Evolutionary conservation across 1,140 invertebrate genomes (phyloP).

Genomic region (Zeugodacus cucurbitae): DNA sequence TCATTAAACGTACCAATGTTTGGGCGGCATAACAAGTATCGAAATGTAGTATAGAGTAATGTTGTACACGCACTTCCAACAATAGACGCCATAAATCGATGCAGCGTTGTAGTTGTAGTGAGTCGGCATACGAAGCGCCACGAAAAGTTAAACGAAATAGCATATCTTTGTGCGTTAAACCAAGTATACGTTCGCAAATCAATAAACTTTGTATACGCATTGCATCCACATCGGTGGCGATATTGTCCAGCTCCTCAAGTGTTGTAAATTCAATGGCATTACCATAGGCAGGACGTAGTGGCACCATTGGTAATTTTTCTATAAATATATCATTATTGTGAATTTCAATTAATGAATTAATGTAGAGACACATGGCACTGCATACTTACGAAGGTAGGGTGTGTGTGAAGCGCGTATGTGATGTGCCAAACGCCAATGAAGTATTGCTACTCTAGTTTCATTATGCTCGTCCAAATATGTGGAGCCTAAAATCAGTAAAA

Average conservation of each 20-base stretch:
- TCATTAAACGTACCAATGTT: constrained; percentile 80
- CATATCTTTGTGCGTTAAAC: constrained; percentile 84
- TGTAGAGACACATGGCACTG: no score
- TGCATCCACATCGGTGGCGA: constrained; percentile 80
- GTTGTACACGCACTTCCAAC: constrained; percentile 80
- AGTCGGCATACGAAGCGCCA: constrained; percentile 88
- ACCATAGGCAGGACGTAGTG: constrained; percentile 72
- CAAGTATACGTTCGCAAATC: constrained; percentile 85
- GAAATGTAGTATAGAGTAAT: constrained; percentile 76
- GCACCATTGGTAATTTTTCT: constrained; percentile 70
- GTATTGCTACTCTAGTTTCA: constrained; percentile 73
- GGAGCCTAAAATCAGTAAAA: constrained; percentile 59
- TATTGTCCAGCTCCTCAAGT: constrained; percentile 76
- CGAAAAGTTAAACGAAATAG: constrained; percentile 78
- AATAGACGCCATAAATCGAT: constrained; percentile 87
- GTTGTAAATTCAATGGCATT: constrained; percentile 78
- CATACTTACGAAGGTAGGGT: constrained; percentile 57
- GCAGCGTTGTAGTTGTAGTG: constrained; percentile 83
- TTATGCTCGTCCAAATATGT: constrained; percentile 87
- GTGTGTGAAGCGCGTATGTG: constrained; percentile 68
- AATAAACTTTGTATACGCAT: constrained; percentile 85
- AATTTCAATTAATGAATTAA: no score
- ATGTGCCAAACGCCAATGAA: constrained; percentile 77
- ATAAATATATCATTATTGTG: constrained; percentile 53
- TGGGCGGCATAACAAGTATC: constrained; percentile 87